Conservation (phyloP, 2,797 vertebrate species). For the Ambastaia sidthimunki region DNA sequence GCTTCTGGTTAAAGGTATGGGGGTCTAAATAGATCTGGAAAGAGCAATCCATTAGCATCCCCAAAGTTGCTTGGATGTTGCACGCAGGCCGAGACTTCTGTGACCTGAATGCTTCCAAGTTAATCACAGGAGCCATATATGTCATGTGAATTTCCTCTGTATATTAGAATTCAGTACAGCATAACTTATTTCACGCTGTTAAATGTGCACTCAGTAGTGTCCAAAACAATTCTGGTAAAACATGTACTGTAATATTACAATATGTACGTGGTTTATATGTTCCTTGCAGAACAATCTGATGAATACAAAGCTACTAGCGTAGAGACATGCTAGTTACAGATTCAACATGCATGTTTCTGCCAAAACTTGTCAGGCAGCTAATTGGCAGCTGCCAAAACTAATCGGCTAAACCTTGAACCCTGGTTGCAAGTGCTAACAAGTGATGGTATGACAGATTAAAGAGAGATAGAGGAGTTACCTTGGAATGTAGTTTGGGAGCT, state of each 20-base stretch:
- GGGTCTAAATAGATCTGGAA: neutral
- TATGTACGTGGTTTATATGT: no score
- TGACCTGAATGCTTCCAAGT: neutral
- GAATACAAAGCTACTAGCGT: no score
- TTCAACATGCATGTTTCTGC: no score
- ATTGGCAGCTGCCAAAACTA: no score
- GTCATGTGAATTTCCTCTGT: neutral
- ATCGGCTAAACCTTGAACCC: neutral
- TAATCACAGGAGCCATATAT: neutral
- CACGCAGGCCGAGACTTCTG: neutral
- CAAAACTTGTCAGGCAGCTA: no score
- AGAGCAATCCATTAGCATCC: neutral
- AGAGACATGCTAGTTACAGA: no score
- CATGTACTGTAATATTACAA: no score
- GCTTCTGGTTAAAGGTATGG: neutral
- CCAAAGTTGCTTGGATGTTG: neutral
- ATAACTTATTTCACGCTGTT: no score
- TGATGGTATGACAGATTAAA: constrained; percentile 57
- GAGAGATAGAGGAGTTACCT: constrained; percentile 74
- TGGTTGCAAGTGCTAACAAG: constrained; percentile 39
- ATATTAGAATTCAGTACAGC: no score
- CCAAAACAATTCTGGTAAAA: no score
- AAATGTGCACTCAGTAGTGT: no score
- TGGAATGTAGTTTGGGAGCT: constrained; percentile 84
- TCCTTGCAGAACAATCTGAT: no score